Base-by-base conservation (phyloP, 2,888 invertebrate species). In the Cotesia congregata region DNA sequence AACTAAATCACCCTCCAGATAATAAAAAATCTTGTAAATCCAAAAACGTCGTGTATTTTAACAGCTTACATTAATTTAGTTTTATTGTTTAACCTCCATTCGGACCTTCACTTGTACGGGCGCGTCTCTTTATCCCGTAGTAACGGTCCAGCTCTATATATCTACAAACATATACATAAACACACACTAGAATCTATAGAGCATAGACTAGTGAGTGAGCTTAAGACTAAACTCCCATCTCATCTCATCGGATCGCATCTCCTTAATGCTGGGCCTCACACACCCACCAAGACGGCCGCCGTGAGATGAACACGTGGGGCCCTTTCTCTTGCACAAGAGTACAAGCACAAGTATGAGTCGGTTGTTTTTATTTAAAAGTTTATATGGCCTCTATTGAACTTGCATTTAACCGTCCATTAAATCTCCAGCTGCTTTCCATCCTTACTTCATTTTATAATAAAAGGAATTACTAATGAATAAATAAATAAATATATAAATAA, bases 361-460 rank as follows among this genome's bases (percentile, higher is more conserved):
- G 15, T 62, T 38, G 39, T 72, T 60, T 72, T 60, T 60, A 70
- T 70, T 70, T 70, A n/a, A 70, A 68, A 50, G 7, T 41, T 50
- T 7, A 50, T 50, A 50, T 50, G 50, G 50, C 50, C 50, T 50
- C 50, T 50, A 50, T 50, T 50, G 50, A 50, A 50, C 50, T 50
- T 50, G 12, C 12, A 50, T 50, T 50, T 50, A 50, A 50, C 50
- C 50, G 12, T 50, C 7, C 12, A 50, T 50, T 50, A 50, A 50
- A 50, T 50, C 30, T 30, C 30, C 30, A 30, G 12, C 50, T 7
- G 7, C 50, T 50, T 12, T 50, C 12, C 7, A 50, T 2, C 1
- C 12, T 12, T 50, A 50, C 3, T 50, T 50, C 12, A 50, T 12
- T 12, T 50, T 6, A 50, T 12, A 50, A 12, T 12, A 50, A 50